Evolutionary conservation across 2,113 vertebrate species (phyloP).

Genomic region (Indri indri): DNA sequence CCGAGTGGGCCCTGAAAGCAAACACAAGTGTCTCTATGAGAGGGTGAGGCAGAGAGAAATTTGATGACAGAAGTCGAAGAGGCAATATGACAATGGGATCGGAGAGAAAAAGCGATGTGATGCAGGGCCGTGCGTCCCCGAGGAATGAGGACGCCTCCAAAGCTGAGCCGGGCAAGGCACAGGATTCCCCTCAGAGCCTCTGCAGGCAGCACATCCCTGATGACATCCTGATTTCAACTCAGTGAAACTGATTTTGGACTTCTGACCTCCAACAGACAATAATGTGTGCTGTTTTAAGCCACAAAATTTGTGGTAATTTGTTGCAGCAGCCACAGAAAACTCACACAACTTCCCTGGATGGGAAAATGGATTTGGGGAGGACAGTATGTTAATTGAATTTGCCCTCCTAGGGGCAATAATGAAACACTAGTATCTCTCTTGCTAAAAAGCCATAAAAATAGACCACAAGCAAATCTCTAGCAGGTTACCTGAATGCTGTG

Average conservation of each 20-base stretch:
- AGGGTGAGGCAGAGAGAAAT: neutral
- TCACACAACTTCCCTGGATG: neutral
- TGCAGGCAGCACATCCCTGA: neutral
- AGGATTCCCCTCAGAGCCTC: neutral
- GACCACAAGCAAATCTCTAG: neutral
- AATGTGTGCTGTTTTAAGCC: neutral
- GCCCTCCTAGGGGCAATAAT: neutral
- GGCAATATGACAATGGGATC: neutral
- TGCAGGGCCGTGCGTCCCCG: neutral
- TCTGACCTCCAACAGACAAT: neutral
- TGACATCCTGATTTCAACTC: neutral
- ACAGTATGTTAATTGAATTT: neutral
- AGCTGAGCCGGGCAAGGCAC: too few relatives aligned
- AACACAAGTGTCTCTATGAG: neutral
- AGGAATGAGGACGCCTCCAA: neutral
- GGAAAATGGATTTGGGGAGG: neutral
- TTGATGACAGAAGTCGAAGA: neutral
- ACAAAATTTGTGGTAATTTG: neutral
- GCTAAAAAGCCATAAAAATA: neutral
- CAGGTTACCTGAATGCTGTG: neutral
- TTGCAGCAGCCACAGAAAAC: neutral
- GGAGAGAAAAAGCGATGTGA: neutral
- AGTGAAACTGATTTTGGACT: neutral
- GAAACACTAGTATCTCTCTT: neutral
- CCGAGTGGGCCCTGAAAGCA: neutral